phyloP scores from a whole-genome alignment of 2,888 invertebrate species.

The Lasiommata megera region DNA sequence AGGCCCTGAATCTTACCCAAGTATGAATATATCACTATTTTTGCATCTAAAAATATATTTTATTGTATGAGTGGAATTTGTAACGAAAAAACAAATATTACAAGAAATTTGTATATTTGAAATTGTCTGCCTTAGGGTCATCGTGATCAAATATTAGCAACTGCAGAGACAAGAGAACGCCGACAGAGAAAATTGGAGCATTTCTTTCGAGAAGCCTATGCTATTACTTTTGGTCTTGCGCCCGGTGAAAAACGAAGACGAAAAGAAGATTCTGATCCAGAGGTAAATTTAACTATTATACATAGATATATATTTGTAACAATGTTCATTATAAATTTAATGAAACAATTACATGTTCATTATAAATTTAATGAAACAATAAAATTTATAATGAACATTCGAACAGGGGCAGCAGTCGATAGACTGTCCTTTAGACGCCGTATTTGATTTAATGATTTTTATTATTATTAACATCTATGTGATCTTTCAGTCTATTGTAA shows the following conservation, averaged over 20 bases:
- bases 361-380: no score
- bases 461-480: no score
- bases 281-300: slow-evolving; percentile 73
- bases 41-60: no score
- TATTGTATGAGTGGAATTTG: neutral
- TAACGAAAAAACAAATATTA: no score
- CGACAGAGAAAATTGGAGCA: slow-evolving; percentile 95
- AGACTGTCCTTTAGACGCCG: no score
- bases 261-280: slow-evolving; percentile 89
- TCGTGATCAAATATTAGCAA: slow-evolving; percentile 92
- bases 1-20: slow-evolving; percentile 87
- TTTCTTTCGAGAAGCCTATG: slow-evolving; percentile 98
- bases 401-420: no score
- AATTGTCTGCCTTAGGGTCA: slow-evolving; percentile 69
- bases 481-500: slow-evolving; percentile 87
- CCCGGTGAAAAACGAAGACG: slow-evolving; percentile 91
- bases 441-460: no score
- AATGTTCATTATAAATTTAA: no score
- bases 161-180: slow-evolving; percentile 96
- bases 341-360: no score
- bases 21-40: slow-evolving; percentile 71
- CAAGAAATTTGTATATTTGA: neutral
- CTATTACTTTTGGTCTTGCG: slow-evolving; percentile 93
- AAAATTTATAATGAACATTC: no score
- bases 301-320: no score